These are phyloP conservation scores for Belgica antarctica DNA, from an alignment of 2,888 invertebrate genomes.

Conservation along the genomic window DNA sequence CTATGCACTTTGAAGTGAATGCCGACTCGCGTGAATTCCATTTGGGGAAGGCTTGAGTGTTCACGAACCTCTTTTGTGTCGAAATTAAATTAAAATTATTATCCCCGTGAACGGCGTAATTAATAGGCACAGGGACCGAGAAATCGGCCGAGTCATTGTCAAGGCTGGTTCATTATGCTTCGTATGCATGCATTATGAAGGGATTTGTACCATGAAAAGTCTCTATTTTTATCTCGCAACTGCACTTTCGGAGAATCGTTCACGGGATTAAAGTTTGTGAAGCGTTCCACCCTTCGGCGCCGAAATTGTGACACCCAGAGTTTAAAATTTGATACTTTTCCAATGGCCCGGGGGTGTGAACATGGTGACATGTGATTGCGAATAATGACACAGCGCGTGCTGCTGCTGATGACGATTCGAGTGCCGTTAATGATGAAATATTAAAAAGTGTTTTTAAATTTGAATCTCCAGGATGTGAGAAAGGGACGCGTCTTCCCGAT, in stretches of 20 bases:
- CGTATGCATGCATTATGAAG: conserved; percentile 11
- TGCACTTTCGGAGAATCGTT: conserved; percentile 12
- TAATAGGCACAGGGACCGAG: conserved; percentile 32
- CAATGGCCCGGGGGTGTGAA: conserved; percentile 30
- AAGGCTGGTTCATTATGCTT: background rate
- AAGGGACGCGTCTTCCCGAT: background rate
- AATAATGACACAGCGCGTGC: conserved; percentile 36
- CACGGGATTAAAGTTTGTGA: background rate
- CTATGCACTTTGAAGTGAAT: conserved; percentile 32
- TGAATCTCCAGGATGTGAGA: background rate
- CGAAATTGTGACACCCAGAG: conserved; percentile 6
- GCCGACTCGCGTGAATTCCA: conserved; percentile 33
- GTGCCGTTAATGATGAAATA: conserved; percentile 40
- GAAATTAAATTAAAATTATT: conserved; percentile 32
- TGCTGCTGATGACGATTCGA: conserved; percentile 28
- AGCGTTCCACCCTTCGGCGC: conserved; percentile 4
- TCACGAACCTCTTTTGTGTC: conserved; percentile 25
- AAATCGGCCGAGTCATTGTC: conserved; percentile 35
- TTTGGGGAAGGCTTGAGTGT: conserved; percentile 24
- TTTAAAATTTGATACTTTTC: conserved; percentile 25
- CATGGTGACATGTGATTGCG: conserved; percentile 42
- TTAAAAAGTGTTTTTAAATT: conserved; percentile 22
- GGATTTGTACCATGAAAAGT: background rate
- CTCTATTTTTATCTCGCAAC: conserved; percentile 4
- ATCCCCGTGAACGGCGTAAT: conserved; percentile 36